These are phyloP conservation scores for Drosophila hawaiiensis DNA, from an alignment of 2,888 invertebrate genomes.

Conservation along the genomic window DNA sequence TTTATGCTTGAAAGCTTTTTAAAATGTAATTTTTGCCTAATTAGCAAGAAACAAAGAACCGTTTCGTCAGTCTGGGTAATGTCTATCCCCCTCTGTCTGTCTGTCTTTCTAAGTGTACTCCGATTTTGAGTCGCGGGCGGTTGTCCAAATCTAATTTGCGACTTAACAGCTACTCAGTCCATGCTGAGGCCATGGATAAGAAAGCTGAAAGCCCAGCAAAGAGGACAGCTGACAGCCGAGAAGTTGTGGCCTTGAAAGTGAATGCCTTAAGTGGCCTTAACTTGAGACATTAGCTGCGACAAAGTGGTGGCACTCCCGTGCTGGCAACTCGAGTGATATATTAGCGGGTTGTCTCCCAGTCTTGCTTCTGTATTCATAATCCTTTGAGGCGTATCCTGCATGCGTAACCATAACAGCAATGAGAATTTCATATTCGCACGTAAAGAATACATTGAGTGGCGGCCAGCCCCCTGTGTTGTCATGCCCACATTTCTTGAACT, in stretches of 20 bases:
- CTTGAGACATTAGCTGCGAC: constrained; percentile 64
- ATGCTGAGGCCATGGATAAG: constrained; percentile 59
- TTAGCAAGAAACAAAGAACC: constrained; percentile 77
- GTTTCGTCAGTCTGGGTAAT: constrained; percentile 16
- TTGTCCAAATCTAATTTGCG: constrained; percentile 74
- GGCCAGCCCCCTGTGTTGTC: not conserved
- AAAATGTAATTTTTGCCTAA: constrained; percentile 81
- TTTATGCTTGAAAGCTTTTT: constrained; percentile 81
- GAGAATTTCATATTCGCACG: constrained; percentile 75
- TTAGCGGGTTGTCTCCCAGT: constrained; percentile 29
- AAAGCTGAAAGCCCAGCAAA: constrained; percentile 39
- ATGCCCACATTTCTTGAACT: constrained; percentile 13
- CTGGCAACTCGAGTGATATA: constrained; percentile 41
- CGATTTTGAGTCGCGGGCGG: constrained; percentile 40
- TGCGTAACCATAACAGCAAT: constrained; percentile 57
- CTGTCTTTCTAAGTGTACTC: constrained; percentile 20
- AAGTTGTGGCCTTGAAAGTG: constrained; percentile 47
- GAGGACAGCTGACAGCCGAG: constrained; percentile 1
- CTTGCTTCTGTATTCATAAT: constrained; percentile 44
- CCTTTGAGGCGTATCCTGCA: constrained; percentile 57
- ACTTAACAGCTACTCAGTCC: constrained; percentile 59
- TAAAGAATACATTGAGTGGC: constrained; percentile 68
- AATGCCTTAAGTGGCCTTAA: constrained; percentile 67
- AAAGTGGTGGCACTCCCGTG: constrained; percentile 53
- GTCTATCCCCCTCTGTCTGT: constrained; percentile 1